Evolutionary conservation across 2,888 invertebrate genomes (phyloP).

Genomic region (Pseudococcus viburni): DNA sequence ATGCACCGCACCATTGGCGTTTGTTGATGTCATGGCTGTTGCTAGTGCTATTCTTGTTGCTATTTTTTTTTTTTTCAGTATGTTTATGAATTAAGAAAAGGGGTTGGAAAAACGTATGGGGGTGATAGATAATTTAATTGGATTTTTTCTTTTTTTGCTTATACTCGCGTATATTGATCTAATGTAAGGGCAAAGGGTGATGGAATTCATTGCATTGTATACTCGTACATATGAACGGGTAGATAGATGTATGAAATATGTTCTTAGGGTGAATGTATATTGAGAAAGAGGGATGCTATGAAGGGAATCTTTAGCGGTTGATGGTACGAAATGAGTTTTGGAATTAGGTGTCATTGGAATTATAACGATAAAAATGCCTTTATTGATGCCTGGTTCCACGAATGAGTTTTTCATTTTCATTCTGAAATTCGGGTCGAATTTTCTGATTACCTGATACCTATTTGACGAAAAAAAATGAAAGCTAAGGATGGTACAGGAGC

Average conservation of each 20-base stretch:
- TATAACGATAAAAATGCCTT: too few species aligned
- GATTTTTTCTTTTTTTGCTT: background rate
- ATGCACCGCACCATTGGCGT: background rate
- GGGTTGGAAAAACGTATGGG: slow-evolving; percentile 9
- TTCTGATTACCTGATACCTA: too few species aligned
- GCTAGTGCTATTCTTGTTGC: background rate
- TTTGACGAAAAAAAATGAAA: too few species aligned
- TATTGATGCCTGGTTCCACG: too few species aligned
- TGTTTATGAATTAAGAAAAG: slow-evolving; percentile 6
- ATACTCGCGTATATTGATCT: background rate
- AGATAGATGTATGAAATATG: background rate
- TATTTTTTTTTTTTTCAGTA: background rate
- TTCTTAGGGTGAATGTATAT: background rate
- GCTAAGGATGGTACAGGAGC: too few species aligned
- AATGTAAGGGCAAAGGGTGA: background rate
- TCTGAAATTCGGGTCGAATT: too few species aligned
- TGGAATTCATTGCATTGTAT: background rate
- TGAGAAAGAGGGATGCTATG: background rate
- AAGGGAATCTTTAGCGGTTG: background rate
- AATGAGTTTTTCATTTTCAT: too few species aligned
- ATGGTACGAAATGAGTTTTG: too few species aligned
- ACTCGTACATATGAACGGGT: background rate
- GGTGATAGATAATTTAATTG: background rate
- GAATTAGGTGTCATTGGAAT: too few species aligned
- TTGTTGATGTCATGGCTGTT: background rate